Evolutionary conservation across 2,113 vertebrate genomes (phyloP), one percentile per base, ranked within the genome.

Genomic region (Grus americana): DNA sequence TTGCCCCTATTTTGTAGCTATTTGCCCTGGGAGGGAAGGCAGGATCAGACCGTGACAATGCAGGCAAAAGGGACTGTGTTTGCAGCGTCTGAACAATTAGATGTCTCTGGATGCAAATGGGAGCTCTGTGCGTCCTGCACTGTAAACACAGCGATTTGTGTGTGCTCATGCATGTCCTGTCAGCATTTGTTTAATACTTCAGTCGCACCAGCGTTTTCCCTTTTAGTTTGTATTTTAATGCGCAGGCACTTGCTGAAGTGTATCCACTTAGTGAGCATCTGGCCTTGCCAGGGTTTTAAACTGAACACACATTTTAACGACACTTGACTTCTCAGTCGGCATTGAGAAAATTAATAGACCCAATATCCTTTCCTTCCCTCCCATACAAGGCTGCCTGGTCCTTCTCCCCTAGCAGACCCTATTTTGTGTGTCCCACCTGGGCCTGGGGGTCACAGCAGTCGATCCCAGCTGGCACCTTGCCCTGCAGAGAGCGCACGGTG

Each of bases 211-310:
- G 27, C 52, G 95, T 88, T 89, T 96, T 88, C 89, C 83, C 88
- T 96, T 93, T 91, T 66, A 55, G 49, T 81, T 88, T 78, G 47
- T 92, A 90, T 95, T 97, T 96, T 95, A 97, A 96, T 95, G 93
- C 74, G 20, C 92, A 97, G 91, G 83, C 93, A 68, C 91, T 97
- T 97, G 91, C 94, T 44, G 90, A 97, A 98, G 94, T 95, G 82
- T 90, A 96, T 93, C 96, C 94, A 96, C 89, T 97, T 93, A 96
- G 42, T 1, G 12, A 97, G 95, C 97, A 97, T 97, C 98, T 98
- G 97, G 92, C 44, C 68, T 97, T 38, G 22, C 63, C 21, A 18
- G 49, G 55, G 58, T 95, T 97, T 95, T 95, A 84, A 97, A 86
- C 86, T 5, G 36, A 98, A 78, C 82, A 83, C 63, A 89, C 65